Percentiles rank a stretch among this genome's conserved stretches.
phyloP scores from a whole-genome alignment of 2,113 vertebrate species.

The Peromyscus leucopus region DNA sequence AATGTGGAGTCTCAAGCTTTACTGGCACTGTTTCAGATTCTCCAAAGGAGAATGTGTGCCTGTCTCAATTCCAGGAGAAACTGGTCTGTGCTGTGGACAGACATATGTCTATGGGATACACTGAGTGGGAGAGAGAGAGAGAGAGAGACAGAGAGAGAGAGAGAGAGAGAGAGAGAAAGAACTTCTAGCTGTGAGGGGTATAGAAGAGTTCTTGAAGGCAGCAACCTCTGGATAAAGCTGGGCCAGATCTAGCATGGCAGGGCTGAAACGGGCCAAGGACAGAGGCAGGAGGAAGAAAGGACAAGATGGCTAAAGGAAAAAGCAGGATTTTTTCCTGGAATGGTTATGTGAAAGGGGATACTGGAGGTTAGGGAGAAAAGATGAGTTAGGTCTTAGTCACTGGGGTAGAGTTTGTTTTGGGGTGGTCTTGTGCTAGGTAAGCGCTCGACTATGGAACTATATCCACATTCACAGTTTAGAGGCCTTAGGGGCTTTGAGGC shows the following conservation, averaged over 20 bases:
- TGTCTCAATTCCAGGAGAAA: not conserved
- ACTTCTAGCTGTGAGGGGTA: not conserved
- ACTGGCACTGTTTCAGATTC: not conserved
- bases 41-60: not conserved
- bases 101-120: not conserved
- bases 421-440: not conserved
- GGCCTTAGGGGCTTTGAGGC: not conserved
- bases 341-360: not conserved
- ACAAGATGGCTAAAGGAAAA: not conserved
- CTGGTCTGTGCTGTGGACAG: not conserved
- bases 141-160: not conserved
- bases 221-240: not conserved
- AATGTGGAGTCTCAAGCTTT: slow-evolving; percentile 3
- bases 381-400: not conserved
- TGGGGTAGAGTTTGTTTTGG: not conserved
- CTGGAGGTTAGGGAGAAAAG: not conserved
- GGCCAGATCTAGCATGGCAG: not conserved
- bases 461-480: not conserved
- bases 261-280: not conserved
- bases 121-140: not conserved
- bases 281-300: not conserved
- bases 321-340: not conserved
- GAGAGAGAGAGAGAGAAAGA: not conserved
- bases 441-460: not conserved
- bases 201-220: not conserved